Evolutionary conservation across 2,113 vertebrate species (phyloP), one percentile per base, ranked within the genome.

Genomic region (Pelecanoides urinatrix): DNA sequence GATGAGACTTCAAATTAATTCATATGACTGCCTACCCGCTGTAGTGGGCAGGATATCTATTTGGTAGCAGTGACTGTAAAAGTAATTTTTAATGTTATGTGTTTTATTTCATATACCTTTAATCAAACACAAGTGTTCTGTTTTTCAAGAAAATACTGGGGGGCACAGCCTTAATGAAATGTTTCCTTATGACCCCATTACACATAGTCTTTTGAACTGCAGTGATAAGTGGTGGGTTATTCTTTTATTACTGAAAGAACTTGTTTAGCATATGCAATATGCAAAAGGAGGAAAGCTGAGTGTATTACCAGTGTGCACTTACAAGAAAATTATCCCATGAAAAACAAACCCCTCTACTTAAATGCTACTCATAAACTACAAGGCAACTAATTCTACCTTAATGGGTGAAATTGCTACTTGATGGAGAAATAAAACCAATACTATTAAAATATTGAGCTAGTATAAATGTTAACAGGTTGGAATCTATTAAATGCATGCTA

Each of bases 311-410:
- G 70, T 66, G 49, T 89, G 76, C 77, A 66, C 63, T 97, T 95
- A 83, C 21, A 96, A 52, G 92, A 82, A 95, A 92, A 96, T 97
- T 90, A 95, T 80, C 89, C 87, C 50, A 58, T 94, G 94, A 95
- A 94, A 96, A 95, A 85, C 83, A 92, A 96, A 85, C 85, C 13
- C 45, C 72, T 93, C 21, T 34, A 47, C 77, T 93, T 93, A 96
- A 96, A 91, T 90, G 67, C 67, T 94, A 3, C 61, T 76, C 93
- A 92, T 95, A 94, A 97, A 96, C 91, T 91, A 22, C 66, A 66
- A 90, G 85, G 63, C 87, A 94, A 90, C 91, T 90, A 94, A 93
- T 95, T 93, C 91, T 85, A 53, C 81, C 15, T 53, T 97, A 90
- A 95, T 91, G 91, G 85, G 62, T 76, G 49, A 86, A 92, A 96